phyloP scores from a whole-genome alignment of 1,140 invertebrate genomes.

The Heliothis subflexa region DNA sequence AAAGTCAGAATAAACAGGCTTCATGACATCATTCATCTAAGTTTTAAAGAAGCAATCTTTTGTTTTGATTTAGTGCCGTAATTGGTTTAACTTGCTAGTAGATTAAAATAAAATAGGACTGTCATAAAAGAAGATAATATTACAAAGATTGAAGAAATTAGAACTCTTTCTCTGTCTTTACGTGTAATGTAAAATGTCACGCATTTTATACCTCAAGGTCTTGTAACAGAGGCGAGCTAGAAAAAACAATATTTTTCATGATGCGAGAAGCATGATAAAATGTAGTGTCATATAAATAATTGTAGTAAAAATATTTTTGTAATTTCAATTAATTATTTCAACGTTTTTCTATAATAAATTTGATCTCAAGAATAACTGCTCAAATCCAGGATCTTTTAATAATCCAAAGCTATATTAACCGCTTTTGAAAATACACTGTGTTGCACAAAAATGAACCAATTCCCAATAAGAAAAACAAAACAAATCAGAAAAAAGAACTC shows the following conservation, averaged over 20 bases:
- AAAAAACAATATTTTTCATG: too few species aligned
- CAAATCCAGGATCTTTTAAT: too few species aligned
- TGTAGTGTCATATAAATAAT: too few species aligned
- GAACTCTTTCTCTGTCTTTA: neutral
- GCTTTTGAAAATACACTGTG: too few species aligned
- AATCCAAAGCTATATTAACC: too few species aligned
- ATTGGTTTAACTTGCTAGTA: constrained; percentile 7
- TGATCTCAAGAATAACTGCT: too few species aligned
- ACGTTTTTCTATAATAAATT: too few species aligned
- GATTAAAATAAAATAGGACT: constrained; percentile 18
- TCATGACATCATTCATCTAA: constrained; percentile 30
- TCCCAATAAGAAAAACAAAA: neutral
- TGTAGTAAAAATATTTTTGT: too few species aligned
- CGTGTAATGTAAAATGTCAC: neutral
- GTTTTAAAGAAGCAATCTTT: constrained; percentile 27
- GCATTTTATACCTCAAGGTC: too few species aligned
- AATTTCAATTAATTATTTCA: too few species aligned
- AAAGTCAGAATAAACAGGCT: constrained; percentile 13
- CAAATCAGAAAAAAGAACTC: neutral
- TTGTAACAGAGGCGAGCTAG: neutral
- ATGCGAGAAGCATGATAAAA: too few species aligned
- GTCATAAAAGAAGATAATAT: constrained; percentile 3
- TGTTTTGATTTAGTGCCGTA: neutral
- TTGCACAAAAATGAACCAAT: too few species aligned
- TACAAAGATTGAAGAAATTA: neutral